These are phyloP conservation scores for Nemopilema nomurai DNA, from an alignment of 30 jellyfish, hydroid and myxozoan species.

Conservation along the genomic window DNA sequence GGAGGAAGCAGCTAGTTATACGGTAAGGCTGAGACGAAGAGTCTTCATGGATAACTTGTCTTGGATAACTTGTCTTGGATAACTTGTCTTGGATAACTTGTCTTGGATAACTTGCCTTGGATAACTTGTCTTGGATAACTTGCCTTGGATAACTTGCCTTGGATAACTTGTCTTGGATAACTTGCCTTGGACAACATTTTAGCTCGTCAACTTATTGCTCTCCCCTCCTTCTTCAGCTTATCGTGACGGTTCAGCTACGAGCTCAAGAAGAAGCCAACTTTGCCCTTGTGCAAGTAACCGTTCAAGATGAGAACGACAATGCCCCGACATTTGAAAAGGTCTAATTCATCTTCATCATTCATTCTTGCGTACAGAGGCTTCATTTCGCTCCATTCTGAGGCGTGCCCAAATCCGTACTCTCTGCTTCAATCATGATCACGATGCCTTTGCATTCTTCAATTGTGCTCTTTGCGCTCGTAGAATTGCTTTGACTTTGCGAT, in stretches of 20 bases:
- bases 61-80: background rate
- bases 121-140: too few species aligned
- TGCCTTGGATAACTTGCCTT: too few species aligned
- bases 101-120: too few species aligned
- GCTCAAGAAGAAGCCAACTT: constrained; percentile 49
- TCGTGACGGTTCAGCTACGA: constrained; percentile 53
- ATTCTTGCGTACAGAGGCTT: background rate
- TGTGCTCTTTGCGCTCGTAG: background rate
- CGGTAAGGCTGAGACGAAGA: constrained; percentile 12
- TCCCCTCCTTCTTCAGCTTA: constrained; percentile 1
- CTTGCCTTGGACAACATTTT: too few species aligned
- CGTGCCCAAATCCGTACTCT: background rate
- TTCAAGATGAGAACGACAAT: constrained; percentile 79
- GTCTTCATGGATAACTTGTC: background rate
- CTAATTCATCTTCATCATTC: background rate
- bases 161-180: too few species aligned
- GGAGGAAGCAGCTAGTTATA: constrained; percentile 25
- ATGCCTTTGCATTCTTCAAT: background rate
- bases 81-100: too few species aligned
- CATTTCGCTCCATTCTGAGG: background rate
- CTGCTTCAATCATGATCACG: background rate
- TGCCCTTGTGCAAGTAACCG: constrained; percentile 61
- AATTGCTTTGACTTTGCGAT: too few species aligned
- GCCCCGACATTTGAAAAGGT: constrained; percentile 60
- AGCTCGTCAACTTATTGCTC: background rate